phyloP scores from a whole-genome alignment of 2,797 vertebrate species.

The Coccyzus lansbergi region DNA sequence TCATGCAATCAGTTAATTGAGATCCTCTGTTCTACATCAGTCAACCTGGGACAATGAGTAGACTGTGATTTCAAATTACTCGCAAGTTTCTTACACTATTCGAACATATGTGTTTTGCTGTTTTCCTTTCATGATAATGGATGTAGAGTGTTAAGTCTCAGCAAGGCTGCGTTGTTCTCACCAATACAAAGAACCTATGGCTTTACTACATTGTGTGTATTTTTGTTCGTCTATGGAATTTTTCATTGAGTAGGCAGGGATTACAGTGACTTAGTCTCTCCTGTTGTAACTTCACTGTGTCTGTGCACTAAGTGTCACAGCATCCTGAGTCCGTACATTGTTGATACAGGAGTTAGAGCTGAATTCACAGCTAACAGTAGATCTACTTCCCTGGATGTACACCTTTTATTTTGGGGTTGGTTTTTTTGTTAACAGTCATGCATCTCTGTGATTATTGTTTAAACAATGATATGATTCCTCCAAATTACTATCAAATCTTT shows the following conservation, averaged over 20 bases:
- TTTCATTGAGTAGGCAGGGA: background rate
- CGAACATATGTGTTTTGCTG: accelerated
- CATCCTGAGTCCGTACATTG: background rate
- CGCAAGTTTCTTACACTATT: accelerated
- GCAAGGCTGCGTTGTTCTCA: background rate
- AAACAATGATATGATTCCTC: background rate
- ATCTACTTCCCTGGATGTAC: background rate
- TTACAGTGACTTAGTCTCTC: background rate
- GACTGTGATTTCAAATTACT: background rate
- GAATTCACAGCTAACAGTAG: background rate
- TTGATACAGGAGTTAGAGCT: background rate
- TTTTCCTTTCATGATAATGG: background rate
- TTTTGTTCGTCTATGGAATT: background rate
- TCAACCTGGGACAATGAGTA: background rate
- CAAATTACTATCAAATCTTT: background rate
- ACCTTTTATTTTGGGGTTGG: background rate
- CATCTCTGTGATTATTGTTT: background rate
- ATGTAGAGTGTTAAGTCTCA: background rate
- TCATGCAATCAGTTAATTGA: background rate
- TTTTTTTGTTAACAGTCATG: background rate
- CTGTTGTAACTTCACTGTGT: background rate
- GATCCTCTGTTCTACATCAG: background rate
- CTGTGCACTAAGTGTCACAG: background rate
- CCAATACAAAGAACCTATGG: background rate
- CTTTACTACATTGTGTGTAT: background rate